phyloP scores from a whole-genome alignment of 2,113 vertebrate species.

The Illadopsis cleaveri region DNA sequence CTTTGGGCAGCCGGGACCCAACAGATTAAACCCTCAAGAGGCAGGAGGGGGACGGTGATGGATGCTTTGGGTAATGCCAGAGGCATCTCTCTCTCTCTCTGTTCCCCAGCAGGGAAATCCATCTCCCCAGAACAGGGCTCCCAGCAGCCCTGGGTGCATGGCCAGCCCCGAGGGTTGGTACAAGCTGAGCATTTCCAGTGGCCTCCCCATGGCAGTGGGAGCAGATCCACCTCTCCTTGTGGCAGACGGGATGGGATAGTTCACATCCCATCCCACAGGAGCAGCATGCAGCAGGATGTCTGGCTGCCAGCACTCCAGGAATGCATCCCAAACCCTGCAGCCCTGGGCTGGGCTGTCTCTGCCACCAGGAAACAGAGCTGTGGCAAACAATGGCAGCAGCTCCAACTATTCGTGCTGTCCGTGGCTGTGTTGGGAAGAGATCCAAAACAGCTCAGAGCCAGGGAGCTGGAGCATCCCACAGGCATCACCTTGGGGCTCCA shows the following conservation, averaged over 20 bases:
- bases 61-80: background rate
- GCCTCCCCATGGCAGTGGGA: background rate
- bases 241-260: background rate
- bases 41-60: background rate
- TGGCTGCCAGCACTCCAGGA: background rate
- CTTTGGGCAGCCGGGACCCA: accelerated
- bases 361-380: background rate
- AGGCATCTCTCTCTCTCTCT: background rate
- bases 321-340: background rate
- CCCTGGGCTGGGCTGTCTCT: background rate
- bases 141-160: background rate
- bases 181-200: background rate
- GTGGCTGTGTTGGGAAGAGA: background rate
- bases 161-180: background rate
- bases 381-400: background rate
- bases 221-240: background rate
- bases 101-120: background rate
- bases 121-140: background rate
- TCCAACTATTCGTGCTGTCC: accelerated
- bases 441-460: accelerated
- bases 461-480: background rate
- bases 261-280: background rate
- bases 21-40: background rate
- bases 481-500: background rate
- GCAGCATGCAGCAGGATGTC: background rate